Conservation (phyloP, 2,888 invertebrate species). For the Listrodromus nycthemerus region DNA sequence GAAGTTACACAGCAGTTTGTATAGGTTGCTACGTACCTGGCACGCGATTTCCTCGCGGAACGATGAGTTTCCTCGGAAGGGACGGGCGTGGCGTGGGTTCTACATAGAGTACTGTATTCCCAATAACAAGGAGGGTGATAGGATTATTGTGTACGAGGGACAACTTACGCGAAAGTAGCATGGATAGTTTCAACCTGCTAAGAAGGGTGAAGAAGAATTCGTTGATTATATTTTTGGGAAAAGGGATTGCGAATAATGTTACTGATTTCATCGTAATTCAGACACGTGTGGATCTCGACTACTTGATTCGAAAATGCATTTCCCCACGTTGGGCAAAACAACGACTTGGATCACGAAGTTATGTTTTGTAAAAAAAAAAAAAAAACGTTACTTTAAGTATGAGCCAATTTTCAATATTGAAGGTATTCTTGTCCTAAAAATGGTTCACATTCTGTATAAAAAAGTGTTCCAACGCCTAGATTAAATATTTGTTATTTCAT, state of each 20-base stretch:
- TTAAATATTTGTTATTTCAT: no score
- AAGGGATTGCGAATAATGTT: not conserved
- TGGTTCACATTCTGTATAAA: no score
- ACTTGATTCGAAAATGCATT: not conserved
- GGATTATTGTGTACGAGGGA: conserved; percentile 24
- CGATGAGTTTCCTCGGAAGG: conserved; percentile 45
- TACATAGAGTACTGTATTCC: conserved; percentile 28
- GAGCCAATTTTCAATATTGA: no score
- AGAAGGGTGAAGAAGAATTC: conserved; percentile 24
- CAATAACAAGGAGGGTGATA: conserved; percentile 26
- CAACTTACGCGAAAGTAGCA: conserved; percentile 48
- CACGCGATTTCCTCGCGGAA: conserved; percentile 68
- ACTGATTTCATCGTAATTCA: not conserved
- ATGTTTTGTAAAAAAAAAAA: not conserved
- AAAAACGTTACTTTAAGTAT: no score
- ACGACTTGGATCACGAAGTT: not conserved
- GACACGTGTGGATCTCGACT: not conserved
- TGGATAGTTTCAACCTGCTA: conserved; percentile 13
- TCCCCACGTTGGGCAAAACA: not conserved
- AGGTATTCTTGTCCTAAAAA: no score
- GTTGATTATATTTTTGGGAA: not conserved
- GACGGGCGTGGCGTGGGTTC: conserved; percentile 37
- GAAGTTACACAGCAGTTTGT: conserved; percentile 24
- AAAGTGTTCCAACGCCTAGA: no score
- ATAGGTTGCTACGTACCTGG: conserved; percentile 69